Conservation (phyloP, 2,113 vertebrate genomes). For the Lipophrys pholis region DNA sequence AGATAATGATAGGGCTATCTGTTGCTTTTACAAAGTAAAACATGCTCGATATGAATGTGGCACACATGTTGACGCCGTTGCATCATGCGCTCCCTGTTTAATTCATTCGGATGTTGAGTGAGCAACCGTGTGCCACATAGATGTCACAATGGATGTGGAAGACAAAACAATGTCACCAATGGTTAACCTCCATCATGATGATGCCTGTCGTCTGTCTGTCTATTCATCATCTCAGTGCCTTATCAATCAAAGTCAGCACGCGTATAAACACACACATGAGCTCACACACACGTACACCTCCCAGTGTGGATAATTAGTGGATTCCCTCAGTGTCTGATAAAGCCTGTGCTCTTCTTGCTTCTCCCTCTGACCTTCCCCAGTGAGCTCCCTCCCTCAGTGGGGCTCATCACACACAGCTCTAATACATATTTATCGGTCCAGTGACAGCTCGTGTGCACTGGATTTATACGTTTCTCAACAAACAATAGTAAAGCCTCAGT, state of each 20-base stretch:
- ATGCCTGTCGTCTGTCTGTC: slow-evolving; percentile 34
- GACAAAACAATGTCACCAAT: slow-evolving; percentile 61
- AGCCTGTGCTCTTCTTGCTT: slow-evolving; percentile 48
- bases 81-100: slow-evolving; percentile 19
- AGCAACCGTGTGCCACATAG: slow-evolving; percentile 1
- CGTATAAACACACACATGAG: slow-evolving; percentile 2
- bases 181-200: slow-evolving; percentile 59
- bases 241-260: slow-evolving; percentile 68
- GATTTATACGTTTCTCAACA: slow-evolving; percentile 74
- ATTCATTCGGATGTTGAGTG: slow-evolving; percentile 15
- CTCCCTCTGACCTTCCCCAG: slow-evolving; percentile 75
- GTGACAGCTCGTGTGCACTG: slow-evolving; percentile 56
- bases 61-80: slow-evolving; percentile 1
- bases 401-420: slow-evolving; percentile 68
- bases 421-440: slow-evolving; percentile 74
- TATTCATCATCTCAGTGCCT: slow-evolving; percentile 50
- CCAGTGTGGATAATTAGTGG: slow-evolving; percentile 77
- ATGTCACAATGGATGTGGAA: slow-evolving; percentile 26
- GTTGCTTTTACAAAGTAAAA: slow-evolving; percentile 66
- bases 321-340: slow-evolving; percentile 70
- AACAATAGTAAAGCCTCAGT: slow-evolving; percentile 73
- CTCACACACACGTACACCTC: slow-evolving; percentile 41
- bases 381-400: slow-evolving; percentile 67
- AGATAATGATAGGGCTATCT: slow-evolving; percentile 76
- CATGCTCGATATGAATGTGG: slow-evolving; percentile 36